Evolutionary conservation across 2,113 vertebrate species (phyloP).

Genomic region (Gambusia affinis): DNA sequence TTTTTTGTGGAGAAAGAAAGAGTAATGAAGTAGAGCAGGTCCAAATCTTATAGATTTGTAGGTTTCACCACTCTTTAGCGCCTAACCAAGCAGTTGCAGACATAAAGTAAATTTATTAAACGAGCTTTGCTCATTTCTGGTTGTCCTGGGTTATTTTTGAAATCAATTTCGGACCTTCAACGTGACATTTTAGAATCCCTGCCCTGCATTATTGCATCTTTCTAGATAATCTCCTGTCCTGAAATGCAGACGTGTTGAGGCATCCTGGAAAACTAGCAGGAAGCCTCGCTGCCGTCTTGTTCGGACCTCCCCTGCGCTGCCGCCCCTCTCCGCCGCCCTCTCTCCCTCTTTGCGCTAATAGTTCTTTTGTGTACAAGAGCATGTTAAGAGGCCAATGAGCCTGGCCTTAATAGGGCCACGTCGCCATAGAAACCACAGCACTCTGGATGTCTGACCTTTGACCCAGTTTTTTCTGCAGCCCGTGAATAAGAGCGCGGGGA

Average conservation of each 20-base stretch:
- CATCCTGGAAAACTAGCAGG: conserved; percentile 60
- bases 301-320: conserved; percentile 67
- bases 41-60: too few species aligned
- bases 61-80: too few species aligned
- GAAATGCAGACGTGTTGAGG: conserved; percentile 7
- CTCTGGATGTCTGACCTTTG: conserved; percentile 84
- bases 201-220: neutral
- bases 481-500: conserved; percentile 78
- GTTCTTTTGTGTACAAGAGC: conserved; percentile 84
- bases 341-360: conserved; percentile 81
- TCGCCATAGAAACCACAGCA: conserved; percentile 79
- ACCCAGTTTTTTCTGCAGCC: conserved; percentile 77
- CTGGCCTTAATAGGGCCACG: conserved; percentile 80
- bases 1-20: neutral
- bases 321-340: conserved; percentile 63
- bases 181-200: neutral
- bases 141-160: neutral
- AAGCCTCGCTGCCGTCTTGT: conserved; percentile 48
- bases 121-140: neutral
- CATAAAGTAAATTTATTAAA: neutral
- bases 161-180: neutral
- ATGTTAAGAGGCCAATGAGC: conserved; percentile 85
- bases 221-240: neutral
- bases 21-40: neutral
- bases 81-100: neutral